A percentile compares a stretch with the other conserved stretches of the same genome.
Conservation (phyloP, 2,888 invertebrate species). For the Cetonia aurata region DNA sequence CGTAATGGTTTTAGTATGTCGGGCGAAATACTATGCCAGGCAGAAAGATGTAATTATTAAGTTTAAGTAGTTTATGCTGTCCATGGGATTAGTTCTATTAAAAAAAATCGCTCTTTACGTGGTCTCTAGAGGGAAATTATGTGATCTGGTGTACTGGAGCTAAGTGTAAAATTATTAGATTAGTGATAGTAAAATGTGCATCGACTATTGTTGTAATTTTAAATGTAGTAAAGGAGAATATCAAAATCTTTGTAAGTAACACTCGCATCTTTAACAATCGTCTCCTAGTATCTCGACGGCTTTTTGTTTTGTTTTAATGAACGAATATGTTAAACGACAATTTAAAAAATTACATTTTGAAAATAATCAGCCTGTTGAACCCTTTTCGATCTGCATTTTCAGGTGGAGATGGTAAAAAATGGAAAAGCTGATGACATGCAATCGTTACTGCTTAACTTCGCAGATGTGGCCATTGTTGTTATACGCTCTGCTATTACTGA, state of each 20-base stretch:
- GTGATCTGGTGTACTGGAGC: neutral
- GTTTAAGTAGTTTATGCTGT: constrained; percentile 5
- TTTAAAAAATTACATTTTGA: neutral
- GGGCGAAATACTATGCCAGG: constrained; percentile 12
- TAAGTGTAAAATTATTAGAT: constrained; percentile 7
- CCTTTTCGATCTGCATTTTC: constrained; percentile 37
- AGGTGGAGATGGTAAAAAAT: constrained; percentile 57
- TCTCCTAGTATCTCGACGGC: too few species aligned
- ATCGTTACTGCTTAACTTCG: constrained; percentile 53
- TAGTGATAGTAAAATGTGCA: constrained; percentile 1
- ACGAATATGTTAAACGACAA: too few species aligned
- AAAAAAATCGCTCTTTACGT: neutral
- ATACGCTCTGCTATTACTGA: constrained; percentile 74
- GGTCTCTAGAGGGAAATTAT: neutral
- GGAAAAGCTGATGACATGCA: constrained; percentile 48
- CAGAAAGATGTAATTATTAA: constrained; percentile 33
- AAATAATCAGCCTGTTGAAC: neutral
- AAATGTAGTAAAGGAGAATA: constrained; percentile 10
- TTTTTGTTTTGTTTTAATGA: too few species aligned
- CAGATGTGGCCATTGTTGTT: constrained; percentile 73
- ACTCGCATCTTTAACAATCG: neutral
- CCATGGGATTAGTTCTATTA: neutral
- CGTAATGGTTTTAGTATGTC: constrained; percentile 24
- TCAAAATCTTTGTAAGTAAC: constrained; percentile 13
- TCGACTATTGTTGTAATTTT: neutral